Evolutionary conservation across 2,888 invertebrate genomes (phyloP).

Genomic region (Eudiplozoon nipponicum): DNA sequence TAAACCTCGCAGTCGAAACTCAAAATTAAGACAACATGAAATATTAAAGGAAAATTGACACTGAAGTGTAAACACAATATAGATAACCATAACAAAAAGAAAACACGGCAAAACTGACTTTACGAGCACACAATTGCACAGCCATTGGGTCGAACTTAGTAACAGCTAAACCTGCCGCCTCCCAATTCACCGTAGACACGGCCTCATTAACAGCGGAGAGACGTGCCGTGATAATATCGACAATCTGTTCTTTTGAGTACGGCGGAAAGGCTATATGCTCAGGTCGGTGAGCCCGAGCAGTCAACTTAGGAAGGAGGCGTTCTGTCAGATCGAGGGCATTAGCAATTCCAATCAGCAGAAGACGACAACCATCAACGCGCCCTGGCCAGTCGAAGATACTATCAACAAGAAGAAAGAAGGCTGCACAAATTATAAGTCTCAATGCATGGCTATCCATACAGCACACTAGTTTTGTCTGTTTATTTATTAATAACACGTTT

Average conservation of each 20-base stretch:
- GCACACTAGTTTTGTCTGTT: too few species aligned
- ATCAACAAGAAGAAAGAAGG: too few species aligned
- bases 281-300: conserved; percentile 33
- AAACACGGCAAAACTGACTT: conserved; percentile 26
- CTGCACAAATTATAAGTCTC: too few species aligned
- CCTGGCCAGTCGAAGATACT: conserved; percentile 12
- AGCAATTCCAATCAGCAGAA: conserved; percentile 35
- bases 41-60: too few species aligned
- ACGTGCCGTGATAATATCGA: conserved; percentile 47
- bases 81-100: too few species aligned
- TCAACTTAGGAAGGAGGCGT: conserved; percentile 50
- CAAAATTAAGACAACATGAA: too few species aligned
- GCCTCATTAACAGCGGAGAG: conserved; percentile 25
- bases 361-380: conserved; percentile 2
- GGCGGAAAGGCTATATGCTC: conserved; percentile 53
- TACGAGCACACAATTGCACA: conserved; percentile 59
- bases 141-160: conserved; percentile 50
- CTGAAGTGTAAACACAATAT: too few species aligned
- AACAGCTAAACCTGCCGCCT: neutral
- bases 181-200: neutral
- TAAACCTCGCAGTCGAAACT: too few species aligned
- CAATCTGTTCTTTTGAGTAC: conserved; percentile 57
- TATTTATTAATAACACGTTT: too few species aligned
- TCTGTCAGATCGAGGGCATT: conserved; percentile 79
- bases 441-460: too few species aligned